Percentiles rank a stretch among this genome's conserved stretches.
Evolutionary conservation across 2,888 invertebrate species (phyloP).

Genomic region (Synanthedon formicaeformis): DNA sequence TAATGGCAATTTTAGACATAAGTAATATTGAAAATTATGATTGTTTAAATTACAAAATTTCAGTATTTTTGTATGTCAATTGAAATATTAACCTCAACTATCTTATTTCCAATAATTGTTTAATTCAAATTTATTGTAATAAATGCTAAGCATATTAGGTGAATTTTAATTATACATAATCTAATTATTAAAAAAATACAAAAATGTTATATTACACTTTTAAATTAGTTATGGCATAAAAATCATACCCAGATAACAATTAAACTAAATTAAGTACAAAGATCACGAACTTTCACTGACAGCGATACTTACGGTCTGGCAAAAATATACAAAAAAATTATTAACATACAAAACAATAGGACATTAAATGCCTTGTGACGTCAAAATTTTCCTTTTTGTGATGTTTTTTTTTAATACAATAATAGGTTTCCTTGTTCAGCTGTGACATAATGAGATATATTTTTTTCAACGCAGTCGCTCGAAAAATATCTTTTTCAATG

Average conservation of each 20-base stretch:
- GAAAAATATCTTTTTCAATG: too few relatives aligned
- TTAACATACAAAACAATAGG: constrained; percentile 1
- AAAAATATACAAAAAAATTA: background rate
- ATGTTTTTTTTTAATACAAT: too few relatives aligned
- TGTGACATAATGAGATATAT: too few relatives aligned
- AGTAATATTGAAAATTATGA: background rate
- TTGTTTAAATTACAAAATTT: constrained; percentile 1
- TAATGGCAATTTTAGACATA: too few relatives aligned
- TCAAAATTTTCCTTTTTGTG: too few relatives aligned
- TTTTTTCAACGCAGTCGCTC: too few relatives aligned
- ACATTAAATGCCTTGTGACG: too few relatives aligned
- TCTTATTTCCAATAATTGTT: background rate
- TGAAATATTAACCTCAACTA: background rate
- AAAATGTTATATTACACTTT: constrained; percentile 28
- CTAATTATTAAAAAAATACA: constrained; percentile 44
- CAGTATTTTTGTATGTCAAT: background rate
- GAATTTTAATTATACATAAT: constrained; percentile 25
- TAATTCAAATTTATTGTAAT: constrained; percentile 8
- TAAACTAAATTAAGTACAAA: constrained; percentile 56
- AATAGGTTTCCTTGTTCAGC: too few relatives aligned
- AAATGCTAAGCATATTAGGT: constrained; percentile 39
- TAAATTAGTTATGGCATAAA: constrained; percentile 69
- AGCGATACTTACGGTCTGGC: constrained; percentile 26
- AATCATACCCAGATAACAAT: constrained; percentile 28
- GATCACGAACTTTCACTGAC: background rate